Percentiles rank a stretch among this genome's conserved stretches.
phyloP scores from a whole-genome alignment of 2,888 invertebrate genomes.

The Bugula neritina region DNA sequence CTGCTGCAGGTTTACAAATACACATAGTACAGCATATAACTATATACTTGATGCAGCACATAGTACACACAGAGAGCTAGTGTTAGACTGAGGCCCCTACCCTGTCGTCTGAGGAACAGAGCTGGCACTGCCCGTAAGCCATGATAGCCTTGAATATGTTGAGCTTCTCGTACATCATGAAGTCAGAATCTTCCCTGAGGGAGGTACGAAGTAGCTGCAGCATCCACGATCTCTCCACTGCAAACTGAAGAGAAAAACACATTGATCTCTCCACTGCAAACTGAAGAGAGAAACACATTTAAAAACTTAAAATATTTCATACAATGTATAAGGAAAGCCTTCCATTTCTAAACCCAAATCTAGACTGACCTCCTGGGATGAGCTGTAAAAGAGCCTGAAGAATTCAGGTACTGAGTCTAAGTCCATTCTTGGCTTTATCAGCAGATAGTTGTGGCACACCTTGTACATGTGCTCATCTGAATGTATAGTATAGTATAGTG shows the following conservation, averaged over 20 bases:
- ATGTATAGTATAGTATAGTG: no score
- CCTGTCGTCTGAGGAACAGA: neutral
- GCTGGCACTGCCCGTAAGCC: constrained; percentile 48
- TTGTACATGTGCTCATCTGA: constrained; percentile 68
- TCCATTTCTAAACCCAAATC: neutral
- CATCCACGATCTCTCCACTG: constrained; percentile 70
- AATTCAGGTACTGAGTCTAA: constrained; percentile 79
- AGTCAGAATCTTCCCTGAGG: constrained; percentile 68
- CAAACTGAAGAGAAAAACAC: constrained; percentile 40
- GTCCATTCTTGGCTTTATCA: constrained; percentile 71
- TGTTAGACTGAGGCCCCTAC: neutral
- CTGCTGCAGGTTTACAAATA: no score
- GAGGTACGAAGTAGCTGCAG: constrained; percentile 71
- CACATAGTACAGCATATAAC: no score
- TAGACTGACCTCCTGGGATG: constrained; percentile 58
- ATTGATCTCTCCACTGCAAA: no score
- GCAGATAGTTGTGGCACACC: constrained; percentile 70
- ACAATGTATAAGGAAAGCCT: no score
- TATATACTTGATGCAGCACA: neutral
- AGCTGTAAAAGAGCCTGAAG: constrained; percentile 74
- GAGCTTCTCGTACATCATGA: constrained; percentile 66
- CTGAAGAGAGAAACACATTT: no score
- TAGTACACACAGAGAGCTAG: neutral
- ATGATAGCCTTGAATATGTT: constrained; percentile 72
- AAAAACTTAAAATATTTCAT: no score